Evolutionary conservation across 2,113 vertebrate species (phyloP).

Genomic region (Meriones unguiculatus): DNA sequence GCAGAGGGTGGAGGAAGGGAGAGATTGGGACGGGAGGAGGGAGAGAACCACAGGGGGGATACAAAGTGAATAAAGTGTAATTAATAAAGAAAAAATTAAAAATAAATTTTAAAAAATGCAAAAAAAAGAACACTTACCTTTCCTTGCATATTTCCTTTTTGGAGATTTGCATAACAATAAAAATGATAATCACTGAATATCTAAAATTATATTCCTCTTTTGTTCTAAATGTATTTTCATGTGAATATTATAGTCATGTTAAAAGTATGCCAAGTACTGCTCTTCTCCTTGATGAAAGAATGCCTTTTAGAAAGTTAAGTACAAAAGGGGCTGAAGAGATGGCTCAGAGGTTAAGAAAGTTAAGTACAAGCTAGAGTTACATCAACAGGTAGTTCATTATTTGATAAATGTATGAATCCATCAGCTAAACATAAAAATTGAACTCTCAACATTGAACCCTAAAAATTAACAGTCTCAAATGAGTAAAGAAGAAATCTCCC

Average conservation of each 20-base stretch:
- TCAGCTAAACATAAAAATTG: conserved; percentile 7
- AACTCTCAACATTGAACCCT: neutral
- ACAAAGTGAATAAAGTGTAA: too few species aligned
- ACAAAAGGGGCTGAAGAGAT: neutral
- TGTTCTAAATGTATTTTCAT: conserved; percentile 44
- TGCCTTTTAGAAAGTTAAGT: conserved; percentile 45
- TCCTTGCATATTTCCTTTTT: conserved; percentile 25
- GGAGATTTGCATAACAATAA: conserved; percentile 44
- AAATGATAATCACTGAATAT: conserved; percentile 59
- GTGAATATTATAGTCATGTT: neutral
- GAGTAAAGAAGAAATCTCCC: neutral
- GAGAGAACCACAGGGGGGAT: too few species aligned
- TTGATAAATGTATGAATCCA: conserved; percentile 1
- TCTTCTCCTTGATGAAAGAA: conserved; percentile 6
- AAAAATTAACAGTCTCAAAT: conserved; percentile 1
- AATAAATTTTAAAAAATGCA: too few species aligned
- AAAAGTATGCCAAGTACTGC: conserved; percentile 18
- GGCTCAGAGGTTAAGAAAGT: too few species aligned
- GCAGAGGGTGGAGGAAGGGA: too few species aligned
- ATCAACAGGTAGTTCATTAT: neutral
- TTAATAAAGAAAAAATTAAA: too few species aligned
- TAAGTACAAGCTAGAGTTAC: conserved; percentile 11
- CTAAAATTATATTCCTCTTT: neutral
- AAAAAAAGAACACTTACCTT: neutral
- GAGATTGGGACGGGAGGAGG: too few species aligned